Conservation (phyloP, 2,113 vertebrate species). For the Catharus minimus region DNA sequence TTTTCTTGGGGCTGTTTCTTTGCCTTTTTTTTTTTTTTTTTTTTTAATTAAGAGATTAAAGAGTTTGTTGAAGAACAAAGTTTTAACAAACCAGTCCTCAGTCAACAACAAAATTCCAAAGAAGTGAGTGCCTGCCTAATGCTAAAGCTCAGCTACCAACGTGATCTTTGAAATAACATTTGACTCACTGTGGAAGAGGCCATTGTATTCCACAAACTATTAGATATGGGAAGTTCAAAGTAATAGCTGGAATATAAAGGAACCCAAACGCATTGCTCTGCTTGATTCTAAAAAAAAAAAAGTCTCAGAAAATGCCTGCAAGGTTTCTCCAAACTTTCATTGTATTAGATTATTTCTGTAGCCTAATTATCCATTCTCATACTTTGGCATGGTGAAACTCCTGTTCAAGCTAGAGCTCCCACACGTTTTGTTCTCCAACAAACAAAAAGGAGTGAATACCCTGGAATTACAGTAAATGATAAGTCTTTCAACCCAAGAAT, state of each 20-base stretch:
- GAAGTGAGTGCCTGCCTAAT: background rate
- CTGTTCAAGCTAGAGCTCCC: background rate
- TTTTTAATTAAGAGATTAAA: background rate
- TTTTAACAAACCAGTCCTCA: background rate
- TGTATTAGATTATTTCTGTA: background rate
- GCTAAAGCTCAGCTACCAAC: background rate
- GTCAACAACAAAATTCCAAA: background rate
- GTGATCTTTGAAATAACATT: background rate
- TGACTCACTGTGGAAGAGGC: background rate
- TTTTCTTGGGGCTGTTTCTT: background rate
- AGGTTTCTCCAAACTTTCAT: background rate
- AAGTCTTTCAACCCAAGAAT: background rate
- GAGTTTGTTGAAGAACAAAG: background rate
- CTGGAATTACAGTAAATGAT: background rate
- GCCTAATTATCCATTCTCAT: background rate
- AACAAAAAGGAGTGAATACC: background rate
- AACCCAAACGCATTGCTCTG: background rate
- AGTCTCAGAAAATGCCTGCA: background rate
- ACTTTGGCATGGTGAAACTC: background rate
- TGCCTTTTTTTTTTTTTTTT: background rate
- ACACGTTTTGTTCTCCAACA: background rate
- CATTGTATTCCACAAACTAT: background rate
- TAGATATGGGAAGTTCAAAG: background rate
- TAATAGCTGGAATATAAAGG: background rate
- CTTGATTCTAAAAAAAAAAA: background rate